These are phyloP conservation scores for Diachrysia chrysitis DNA, from an alignment of 2,888 invertebrate genomes.

Conservation along the genomic window DNA sequence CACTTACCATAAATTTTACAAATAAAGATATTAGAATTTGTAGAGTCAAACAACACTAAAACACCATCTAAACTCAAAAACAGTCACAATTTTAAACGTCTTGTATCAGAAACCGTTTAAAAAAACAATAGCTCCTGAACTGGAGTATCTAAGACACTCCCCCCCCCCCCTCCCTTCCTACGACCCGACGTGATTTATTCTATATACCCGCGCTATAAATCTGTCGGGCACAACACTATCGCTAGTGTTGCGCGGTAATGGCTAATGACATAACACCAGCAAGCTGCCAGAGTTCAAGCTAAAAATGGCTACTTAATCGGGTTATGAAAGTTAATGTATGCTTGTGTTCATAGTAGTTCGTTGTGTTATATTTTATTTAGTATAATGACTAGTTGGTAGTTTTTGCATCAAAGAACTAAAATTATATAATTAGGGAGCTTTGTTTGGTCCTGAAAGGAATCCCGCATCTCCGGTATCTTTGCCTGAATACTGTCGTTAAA, in stretches of 20 bases:
- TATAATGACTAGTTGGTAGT: neutral
- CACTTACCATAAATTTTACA: too few species aligned
- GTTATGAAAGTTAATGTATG: conserved; percentile 16
- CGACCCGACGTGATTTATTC: conserved; percentile 65
- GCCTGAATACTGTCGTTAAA: too few species aligned
- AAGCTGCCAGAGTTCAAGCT: conserved; percentile 49
- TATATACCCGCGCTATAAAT: conserved; percentile 68
- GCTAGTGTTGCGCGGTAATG: conserved; percentile 74
- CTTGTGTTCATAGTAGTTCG: conserved; percentile 14
- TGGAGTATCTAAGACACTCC: conserved; percentile 56
- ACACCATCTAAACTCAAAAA: neutral
- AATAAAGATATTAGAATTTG: too few species aligned
- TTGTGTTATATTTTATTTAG: neutral
- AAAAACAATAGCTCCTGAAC: conserved; percentile 49
- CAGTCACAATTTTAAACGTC: neutral
- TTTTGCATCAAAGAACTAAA: too few species aligned
- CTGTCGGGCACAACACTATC: conserved; percentile 73
- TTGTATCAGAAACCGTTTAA: conserved; percentile 19
- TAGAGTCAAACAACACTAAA: too few species aligned
- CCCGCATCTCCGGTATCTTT: too few species aligned
- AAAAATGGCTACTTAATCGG: conserved; percentile 59
- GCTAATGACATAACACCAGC: conserved; percentile 72
- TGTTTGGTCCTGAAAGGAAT: too few species aligned
- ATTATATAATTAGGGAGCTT: too few species aligned
- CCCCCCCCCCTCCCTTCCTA: conserved; percentile 27